Evolutionary conservation across 2,113 vertebrate species (phyloP), one percentile per base, ranked within the genome.

Genomic region (Stegastes partitus): DNA sequence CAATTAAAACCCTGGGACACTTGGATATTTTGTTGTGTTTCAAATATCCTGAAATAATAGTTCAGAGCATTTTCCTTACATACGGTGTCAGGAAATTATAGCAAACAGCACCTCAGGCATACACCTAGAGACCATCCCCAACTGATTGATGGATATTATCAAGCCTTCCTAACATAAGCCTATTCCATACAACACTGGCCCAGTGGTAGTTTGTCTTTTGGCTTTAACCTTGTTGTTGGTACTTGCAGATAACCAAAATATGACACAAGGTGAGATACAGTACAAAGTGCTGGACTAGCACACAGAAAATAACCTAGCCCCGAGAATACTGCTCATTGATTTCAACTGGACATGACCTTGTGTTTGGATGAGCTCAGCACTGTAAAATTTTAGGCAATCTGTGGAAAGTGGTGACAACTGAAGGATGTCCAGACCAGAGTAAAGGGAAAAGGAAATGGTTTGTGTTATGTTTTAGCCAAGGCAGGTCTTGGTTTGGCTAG

Each of bases 401-500:
- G 37, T 66, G 37, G 47, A 47, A 76, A 66, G 79, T 45, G 21
- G 34, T 44, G n/a, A 66, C 19, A 26, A 72, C 6, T 19, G 42
- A 70, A 26, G 1, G 50, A 61, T 31, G 42, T 28, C 53, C 26
- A 68, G 34, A 55, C 2, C 23, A 73, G 14, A 59, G 66, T 14
- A 28, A 74, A 74, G 5, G 34, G 49, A 56, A 81, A 59, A 25
- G 3, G 37, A 19, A 64, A 11, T 54, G 26, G 56, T 74, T 74
- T 66, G 18, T 45, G 49, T 61, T 63, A 22, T 61, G 37, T 31
- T 73, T 53, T 2, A 67, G 84, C 68, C 68, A 81, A 78, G 45
- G 59, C 19, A 72, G 65, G 53, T 28, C 19, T 72, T 57, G 34
- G 28, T 78, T 79, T 83, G 79, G 79, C 54, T 49, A 66, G 59